Evolutionary conservation across 2,113 vertebrate genomes (phyloP).

Genomic region (Nesoenas mayeri): DNA sequence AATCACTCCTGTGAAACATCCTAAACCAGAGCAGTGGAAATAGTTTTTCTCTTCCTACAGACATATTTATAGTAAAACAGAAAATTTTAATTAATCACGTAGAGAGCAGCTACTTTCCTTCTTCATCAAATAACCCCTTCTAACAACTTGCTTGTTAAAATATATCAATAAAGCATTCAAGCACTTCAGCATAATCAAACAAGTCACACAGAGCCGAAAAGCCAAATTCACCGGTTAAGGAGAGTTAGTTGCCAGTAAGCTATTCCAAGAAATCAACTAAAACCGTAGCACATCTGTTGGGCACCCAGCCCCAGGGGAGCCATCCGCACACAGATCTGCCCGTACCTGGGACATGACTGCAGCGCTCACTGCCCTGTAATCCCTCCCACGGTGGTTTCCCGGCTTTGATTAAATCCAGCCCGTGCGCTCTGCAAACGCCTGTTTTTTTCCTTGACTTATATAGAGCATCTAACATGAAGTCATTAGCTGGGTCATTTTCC

Average conservation of each 20-base stretch:
- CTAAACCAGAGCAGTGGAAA: background rate
- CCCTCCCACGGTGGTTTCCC: background rate
- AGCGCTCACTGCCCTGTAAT: background rate
- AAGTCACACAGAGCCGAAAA: background rate
- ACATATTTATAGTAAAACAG: background rate
- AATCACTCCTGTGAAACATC: background rate
- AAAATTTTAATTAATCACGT: background rate
- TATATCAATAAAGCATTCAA: background rate
- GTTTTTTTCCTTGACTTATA: slow-evolving; percentile 71
- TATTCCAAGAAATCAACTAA: background rate
- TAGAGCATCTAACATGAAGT: slow-evolving; percentile 54
- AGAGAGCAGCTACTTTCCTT: background rate
- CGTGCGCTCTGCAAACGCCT: slow-evolving; percentile 54
- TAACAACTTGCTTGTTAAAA: background rate
- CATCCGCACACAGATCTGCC: background rate
- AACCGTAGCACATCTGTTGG: background rate
- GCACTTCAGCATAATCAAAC: background rate
- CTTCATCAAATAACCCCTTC: background rate
- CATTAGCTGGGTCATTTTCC: slow-evolving; percentile 60
- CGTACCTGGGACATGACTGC: slow-evolving; percentile 90
- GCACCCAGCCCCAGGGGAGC: background rate
- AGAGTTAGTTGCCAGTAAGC: background rate
- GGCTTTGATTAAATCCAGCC: slow-evolving; percentile 14
- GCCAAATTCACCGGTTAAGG: fast-evolving
- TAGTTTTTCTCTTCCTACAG: background rate